Conservation (phyloP, 2,797 vertebrate species). For the Mus caroli region DNA sequence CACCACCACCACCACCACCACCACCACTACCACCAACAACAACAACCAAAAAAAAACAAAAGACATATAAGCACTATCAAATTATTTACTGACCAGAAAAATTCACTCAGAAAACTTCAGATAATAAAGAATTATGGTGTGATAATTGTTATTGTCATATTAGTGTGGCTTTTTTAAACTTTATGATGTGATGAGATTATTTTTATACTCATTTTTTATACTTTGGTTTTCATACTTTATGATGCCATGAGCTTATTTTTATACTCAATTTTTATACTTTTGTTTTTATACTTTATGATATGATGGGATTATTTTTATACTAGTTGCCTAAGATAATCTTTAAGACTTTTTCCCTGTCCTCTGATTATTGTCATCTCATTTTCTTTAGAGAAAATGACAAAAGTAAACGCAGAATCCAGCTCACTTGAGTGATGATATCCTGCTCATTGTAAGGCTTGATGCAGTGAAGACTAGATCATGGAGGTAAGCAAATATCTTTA, state of each 20-base stretch:
- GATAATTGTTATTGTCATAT: too few relatives aligned
- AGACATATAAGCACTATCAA: not conserved
- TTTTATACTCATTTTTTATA: not conserved
- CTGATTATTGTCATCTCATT: not conserved
- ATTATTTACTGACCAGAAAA: not conserved
- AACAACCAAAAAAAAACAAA: too few relatives aligned
- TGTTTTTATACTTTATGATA: too few relatives aligned
- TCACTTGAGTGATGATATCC: not conserved
- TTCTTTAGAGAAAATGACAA: slow-evolving; percentile 7
- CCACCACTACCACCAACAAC: too few relatives aligned
- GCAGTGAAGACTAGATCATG: not conserved
- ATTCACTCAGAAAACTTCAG: not conserved
- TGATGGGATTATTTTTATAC: too few relatives aligned
- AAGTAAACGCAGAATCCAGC: not conserved
- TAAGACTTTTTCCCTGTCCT: not conserved
- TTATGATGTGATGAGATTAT: too few relatives aligned
- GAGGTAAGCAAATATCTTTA: not conserved
- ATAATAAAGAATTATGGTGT: not conserved
- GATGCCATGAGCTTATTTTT: not conserved
- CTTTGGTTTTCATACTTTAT: too few relatives aligned
- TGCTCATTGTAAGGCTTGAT: not conserved
- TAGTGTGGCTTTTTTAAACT: too few relatives aligned
- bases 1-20: too few relatives aligned
- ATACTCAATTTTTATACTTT: too few relatives aligned
- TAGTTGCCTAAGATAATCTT: not conserved